Evolutionary conservation across 2,113 vertebrate species (phyloP), one percentile per base, ranked within the genome.

Genomic region (Grallaria varia): DNA sequence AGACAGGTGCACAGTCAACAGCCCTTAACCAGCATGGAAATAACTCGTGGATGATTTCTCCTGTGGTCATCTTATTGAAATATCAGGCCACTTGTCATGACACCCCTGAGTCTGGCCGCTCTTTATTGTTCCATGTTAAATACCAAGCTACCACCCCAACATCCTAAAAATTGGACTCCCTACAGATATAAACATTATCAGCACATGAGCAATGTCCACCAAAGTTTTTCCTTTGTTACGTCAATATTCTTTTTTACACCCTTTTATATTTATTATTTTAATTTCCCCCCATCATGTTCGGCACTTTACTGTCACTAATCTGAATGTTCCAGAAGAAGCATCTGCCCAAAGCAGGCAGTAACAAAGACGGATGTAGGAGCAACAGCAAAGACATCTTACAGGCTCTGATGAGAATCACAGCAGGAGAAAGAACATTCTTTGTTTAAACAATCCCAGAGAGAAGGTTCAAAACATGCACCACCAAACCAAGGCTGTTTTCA

Each of bases 1-100:
- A 30, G 94, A 87, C 94, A 96, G 91, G 89, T 93, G 94, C 91
- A 91, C 27, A 87, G 74, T 64, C 89, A 95, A 87, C 84, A 83
- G 22, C 67, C 77, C 75, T 82, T 74, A 66, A 80, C 67, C 59
- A 89, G 55, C 31, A 79, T 71, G 67, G 87, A 89, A 90, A 90
- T 71, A 85, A 77, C 73, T 68, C n/a, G 3, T 9, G 35, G 64
- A 44, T 37, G 27, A 76, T 80, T 74, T 63, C 72, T 91, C 59
- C 37, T 3, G 4, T 59, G 64, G 87, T 83, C 89, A 84, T 55
- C 72, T 42, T 73, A 47, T 47, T 90, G 73, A 91, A 90, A 27
- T 10, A 83, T 12, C 71, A 71, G 11, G 28, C 28, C 63, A 69
- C 9, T 47, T 73, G 62, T 60, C 37, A 60, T 12, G 4, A 85